A percentile compares a stretch with the other conserved stretches of the same genome.
Conservation (phyloP, 2,113 vertebrate genomes). For the Platycercus adscitus region DNA sequence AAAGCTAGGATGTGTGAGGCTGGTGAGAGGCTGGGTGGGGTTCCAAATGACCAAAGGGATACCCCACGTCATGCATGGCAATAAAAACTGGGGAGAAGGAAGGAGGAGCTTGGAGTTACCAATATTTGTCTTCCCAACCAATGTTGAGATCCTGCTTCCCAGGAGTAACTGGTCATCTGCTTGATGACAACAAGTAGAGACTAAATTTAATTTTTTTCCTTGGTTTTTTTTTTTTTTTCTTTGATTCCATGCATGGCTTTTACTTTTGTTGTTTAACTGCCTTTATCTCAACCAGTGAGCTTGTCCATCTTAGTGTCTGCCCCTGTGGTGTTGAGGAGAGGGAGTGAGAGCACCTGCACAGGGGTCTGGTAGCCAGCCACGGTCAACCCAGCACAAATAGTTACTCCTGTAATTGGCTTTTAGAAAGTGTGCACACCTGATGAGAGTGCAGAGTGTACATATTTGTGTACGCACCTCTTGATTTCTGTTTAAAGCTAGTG, state of each 20-base stretch:
- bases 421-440: fast-evolving
- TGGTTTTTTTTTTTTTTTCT: background rate
- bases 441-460: background rate
- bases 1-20: background rate
- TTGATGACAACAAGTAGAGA: background rate
- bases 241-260: fast-evolving
- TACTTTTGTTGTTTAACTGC: background rate
- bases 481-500: background rate
- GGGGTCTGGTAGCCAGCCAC: background rate
- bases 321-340: background rate
- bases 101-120: background rate
- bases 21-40: background rate
- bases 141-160: background rate
- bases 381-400: background rate
- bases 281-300: background rate
- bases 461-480: background rate
- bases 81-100: background rate
- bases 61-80: background rate
- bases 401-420: background rate
- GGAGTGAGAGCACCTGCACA: fast-evolving
- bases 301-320: background rate
- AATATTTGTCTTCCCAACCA: background rate
- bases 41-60: background rate
- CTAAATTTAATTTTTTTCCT: background rate
- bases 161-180: background rate